These are phyloP conservation scores for Drosophila histrio DNA, from an alignment of 2,888 invertebrate species.

Conservation along the genomic window DNA sequence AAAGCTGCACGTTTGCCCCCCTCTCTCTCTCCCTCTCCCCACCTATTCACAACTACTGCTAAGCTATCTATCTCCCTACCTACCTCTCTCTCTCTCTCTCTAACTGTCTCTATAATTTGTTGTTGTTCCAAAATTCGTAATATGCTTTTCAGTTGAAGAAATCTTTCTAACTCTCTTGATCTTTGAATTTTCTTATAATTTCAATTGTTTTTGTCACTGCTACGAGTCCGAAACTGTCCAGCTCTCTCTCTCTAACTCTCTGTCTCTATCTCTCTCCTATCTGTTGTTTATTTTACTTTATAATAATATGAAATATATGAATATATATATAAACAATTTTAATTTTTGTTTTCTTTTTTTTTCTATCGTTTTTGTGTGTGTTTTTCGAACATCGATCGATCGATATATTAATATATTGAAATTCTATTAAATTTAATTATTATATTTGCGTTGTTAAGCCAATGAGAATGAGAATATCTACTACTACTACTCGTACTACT, in stretches of 20 bases:
- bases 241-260: not conserved
- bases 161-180: not conserved
- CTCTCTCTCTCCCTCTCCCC: not conserved
- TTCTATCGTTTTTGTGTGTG: slow-evolving; percentile 52
- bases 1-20: slow-evolving; percentile 10
- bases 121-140: slow-evolving; percentile 47
- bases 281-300: slow-evolving; percentile 37
- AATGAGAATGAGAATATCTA: slow-evolving; percentile 84
- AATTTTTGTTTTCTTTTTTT: slow-evolving; percentile 56
- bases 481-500: slow-evolving; percentile 81
- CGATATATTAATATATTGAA: slow-evolving; percentile 62
- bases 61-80: slow-evolving; percentile 7
- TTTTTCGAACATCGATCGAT: slow-evolving; percentile 53
- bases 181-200: slow-evolving; percentile 7
- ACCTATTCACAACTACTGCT: slow-evolving; percentile 2
- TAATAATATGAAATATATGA: slow-evolving; percentile 37
- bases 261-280: slow-evolving; percentile 22
- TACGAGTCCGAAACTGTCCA: slow-evolving; percentile 34
- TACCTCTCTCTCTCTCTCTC: slow-evolving; percentile 3
- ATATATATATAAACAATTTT: slow-evolving; percentile 37
- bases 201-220: slow-evolving; percentile 45
- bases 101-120: slow-evolving; percentile 27
- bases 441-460: slow-evolving; percentile 83
- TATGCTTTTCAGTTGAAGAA: slow-evolving; percentile 45
- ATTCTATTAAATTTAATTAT: slow-evolving; percentile 78